Evolutionary conservation across 1,140 invertebrate species (phyloP).

Genomic region (Drosophila pseudoobscura): DNA sequence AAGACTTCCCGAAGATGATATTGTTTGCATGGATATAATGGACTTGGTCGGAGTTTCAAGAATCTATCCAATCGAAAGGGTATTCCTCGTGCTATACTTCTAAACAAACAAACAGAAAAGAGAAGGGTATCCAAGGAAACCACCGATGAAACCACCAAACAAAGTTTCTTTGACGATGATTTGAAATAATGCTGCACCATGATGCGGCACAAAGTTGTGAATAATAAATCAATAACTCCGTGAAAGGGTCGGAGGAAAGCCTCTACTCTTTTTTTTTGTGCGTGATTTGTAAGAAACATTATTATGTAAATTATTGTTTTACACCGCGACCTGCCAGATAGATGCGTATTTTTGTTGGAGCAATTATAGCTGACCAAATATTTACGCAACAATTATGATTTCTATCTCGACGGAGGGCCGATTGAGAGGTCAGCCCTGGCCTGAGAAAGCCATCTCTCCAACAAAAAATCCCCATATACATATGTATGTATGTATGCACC

Average conservation of each 20-base stretch:
- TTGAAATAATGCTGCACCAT: constrained; percentile 70
- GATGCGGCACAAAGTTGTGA: constrained; percentile 62
- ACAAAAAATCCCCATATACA: neutral
- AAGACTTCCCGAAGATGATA: too few species aligned
- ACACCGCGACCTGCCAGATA: constrained; percentile 40
- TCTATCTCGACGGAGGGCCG: constrained; percentile 38
- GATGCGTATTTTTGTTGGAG: constrained; percentile 64
- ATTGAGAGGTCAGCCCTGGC: neutral
- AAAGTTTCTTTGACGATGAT: constrained; percentile 61
- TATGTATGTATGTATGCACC: too few species aligned
- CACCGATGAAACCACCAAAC: constrained; percentile 24
- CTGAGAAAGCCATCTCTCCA: constrained; percentile 17
- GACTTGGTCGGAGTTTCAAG: too few species aligned
- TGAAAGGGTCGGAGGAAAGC: neutral
- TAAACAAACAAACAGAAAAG: neutral
- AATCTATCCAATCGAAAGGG: neutral
- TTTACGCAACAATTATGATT: constrained; percentile 78
- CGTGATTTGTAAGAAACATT: constrained; percentile 72
- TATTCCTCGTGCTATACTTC: too few species aligned
- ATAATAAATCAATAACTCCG: constrained; percentile 63
- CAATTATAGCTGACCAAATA: constrained; percentile 78
- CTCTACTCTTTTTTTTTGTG: constrained; percentile 36
- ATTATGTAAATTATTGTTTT: constrained; percentile 79
- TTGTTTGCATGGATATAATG: too few species aligned
- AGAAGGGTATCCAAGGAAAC: constrained; percentile 29